These are phyloP conservation scores for Lagopus leucura DNA, from an alignment of 2,113 vertebrate species.

Conservation along the genomic window DNA sequence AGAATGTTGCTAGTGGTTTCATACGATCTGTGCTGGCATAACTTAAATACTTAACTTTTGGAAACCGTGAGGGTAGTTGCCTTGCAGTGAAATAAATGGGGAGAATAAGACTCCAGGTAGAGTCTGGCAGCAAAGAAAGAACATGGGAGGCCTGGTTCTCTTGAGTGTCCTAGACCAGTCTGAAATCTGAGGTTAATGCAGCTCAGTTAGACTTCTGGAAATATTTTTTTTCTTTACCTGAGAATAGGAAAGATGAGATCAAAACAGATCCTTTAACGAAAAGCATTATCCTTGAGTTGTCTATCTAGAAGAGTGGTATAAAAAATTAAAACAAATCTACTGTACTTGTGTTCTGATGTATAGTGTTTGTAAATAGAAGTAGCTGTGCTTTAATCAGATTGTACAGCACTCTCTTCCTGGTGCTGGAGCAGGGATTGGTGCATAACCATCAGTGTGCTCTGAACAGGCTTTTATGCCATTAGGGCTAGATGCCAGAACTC, in stretches of 20 bases:
- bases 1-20: not conserved
- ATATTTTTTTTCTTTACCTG: not conserved
- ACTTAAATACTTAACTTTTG: not conserved
- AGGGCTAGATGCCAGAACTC: rapidly evolving
- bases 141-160: not conserved
- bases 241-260: not conserved
- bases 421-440: not conserved
- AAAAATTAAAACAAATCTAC: not conserved
- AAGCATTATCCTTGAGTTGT: not conserved
- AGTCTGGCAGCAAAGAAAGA: not conserved
- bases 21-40: not conserved
- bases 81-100: not conserved
- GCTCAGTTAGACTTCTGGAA: not conserved
- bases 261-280: not conserved
- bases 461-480: not conserved
- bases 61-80: not conserved
- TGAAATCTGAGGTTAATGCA: not conserved
- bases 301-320: not conserved
- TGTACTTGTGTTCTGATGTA: not conserved
- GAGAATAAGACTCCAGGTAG: not conserved
- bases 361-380: not conserved
- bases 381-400: not conserved
- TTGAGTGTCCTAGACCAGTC: not conserved
- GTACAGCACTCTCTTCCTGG: not conserved
- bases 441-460: not conserved